Percentiles rank a stretch among this genome's conserved stretches.
phyloP scores from a whole-genome alignment of 2,888 invertebrate species.

The Cheiracanthium punctorium region DNA sequence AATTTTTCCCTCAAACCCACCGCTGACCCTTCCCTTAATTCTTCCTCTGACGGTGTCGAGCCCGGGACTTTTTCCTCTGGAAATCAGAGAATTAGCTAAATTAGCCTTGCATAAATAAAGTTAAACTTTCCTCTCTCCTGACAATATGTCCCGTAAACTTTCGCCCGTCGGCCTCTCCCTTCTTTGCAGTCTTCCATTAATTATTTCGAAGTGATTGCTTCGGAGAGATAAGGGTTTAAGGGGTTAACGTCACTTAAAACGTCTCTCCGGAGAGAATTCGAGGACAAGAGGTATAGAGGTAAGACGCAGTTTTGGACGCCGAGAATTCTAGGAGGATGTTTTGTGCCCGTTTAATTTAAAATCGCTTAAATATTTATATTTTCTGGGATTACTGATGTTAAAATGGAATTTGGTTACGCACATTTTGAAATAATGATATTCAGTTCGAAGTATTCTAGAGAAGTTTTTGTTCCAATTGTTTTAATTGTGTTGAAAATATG shows the following conservation, averaged over 20 bases:
- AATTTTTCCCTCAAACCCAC: neutral
- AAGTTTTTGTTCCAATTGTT: too few species aligned
- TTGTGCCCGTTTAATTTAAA: too few species aligned
- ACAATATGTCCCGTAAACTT: neutral
- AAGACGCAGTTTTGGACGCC: too few species aligned
- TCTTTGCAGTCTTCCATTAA: constrained; percentile 13
- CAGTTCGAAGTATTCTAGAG: too few species aligned
- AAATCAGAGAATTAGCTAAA: neutral
- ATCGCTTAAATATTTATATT: too few species aligned
- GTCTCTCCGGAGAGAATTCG: neutral
- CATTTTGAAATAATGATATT: too few species aligned
- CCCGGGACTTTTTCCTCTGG: neutral
- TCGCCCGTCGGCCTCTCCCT: constrained; percentile 8
- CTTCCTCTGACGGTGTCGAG: neutral
- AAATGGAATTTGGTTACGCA: too few species aligned
- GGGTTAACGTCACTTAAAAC: constrained; percentile 12
- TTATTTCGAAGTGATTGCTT: constrained; percentile 38
- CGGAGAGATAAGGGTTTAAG: constrained; percentile 42
- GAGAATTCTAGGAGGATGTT: too few species aligned
- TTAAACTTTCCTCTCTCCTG: constrained; percentile 1
- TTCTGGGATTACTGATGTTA: too few species aligned
- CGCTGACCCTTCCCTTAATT: neutral
- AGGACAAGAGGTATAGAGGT: neutral
- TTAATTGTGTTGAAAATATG: too few species aligned
- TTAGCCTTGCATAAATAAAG: constrained; percentile 10